These are phyloP conservation scores for Euura saliciscinereae DNA, from an alignment of 1,140 invertebrate species.

Conservation along the genomic window DNA sequence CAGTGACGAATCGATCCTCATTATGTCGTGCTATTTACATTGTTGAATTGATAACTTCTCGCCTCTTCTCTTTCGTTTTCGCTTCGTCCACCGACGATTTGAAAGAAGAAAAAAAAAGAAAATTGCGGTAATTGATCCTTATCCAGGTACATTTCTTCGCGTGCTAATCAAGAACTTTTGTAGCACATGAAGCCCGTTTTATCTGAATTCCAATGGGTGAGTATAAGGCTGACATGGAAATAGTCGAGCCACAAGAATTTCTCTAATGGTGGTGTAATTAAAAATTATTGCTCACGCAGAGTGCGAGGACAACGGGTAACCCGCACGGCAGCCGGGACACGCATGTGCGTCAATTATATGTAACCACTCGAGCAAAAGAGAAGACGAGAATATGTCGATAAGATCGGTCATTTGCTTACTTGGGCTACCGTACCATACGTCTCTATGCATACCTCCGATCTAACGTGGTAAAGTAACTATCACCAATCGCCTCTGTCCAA, in stretches of 20 bases:
- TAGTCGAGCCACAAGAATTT: too few species aligned
- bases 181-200: too few species aligned
- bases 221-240: too few species aligned
- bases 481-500: background rate
- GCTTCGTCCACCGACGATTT: too few species aligned
- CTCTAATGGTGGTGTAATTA: background rate
- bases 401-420: background rate
- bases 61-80: background rate
- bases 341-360: conserved; percentile 5
- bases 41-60: background rate
- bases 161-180: too few species aligned
- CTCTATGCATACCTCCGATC: background rate
- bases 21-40: background rate
- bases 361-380: background rate
- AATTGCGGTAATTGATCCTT: too few species aligned
- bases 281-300: background rate
- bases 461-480: background rate
- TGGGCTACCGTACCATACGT: background rate
- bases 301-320: background rate
- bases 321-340: background rate
- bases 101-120: too few species aligned
- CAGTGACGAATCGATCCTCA: conserved; percentile 6
- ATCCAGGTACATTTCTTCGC: too few species aligned
- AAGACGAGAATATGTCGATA: background rate
- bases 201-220: too few species aligned